Base-by-base conservation (phyloP, 2,888 invertebrate genomes). In the Neoscelio sp. region DNA sequence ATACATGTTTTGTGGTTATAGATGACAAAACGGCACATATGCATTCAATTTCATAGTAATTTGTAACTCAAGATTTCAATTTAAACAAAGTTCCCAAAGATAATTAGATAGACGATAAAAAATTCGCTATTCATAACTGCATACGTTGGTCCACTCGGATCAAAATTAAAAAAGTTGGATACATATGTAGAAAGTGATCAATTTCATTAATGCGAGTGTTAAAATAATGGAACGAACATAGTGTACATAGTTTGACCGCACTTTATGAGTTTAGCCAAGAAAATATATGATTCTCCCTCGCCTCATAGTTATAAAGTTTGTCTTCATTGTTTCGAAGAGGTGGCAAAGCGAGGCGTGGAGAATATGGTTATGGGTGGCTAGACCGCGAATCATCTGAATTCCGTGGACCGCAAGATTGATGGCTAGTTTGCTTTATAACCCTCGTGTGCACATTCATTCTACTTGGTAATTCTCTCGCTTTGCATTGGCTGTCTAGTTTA, bases 201-300 rank as follows among this genome's bases (percentile, higher is more conserved):
- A 12, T 68, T 54, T 56, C 46, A 68, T 68, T 56, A 68, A 56
- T 35, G 35, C 23, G 58, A 35, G 52, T 67, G 58, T 50, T 67
- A 56, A 74, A 74, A 67, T 74, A 74, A 65, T 65, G 65, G 56
- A 65, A 65, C 28, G 42, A 60, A 23, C 70, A 60, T 50, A 70
- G 40, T 60, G 62, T 73, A 73, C 62, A 77, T 70, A 77, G 68
- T 77, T 68, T 68, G 82, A 85, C 86, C 87, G 81, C 85, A 85
- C 82, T 88, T 88, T 88, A 88, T 87, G 88, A 87, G 84, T 82
- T 82, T 76, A 76, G 82, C 78, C 84, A 84, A 81, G 85, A 85
- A 87, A 88, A 88, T 88, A 85, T 88, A 87, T 80, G 86, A 86
- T 86, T 83, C 85, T 81, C 82, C 42, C 73, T 75, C 54, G 60